Evolutionary conservation across 1,140 invertebrate species (phyloP).

Genomic region (Lordiphosa stackelbergi): DNA sequence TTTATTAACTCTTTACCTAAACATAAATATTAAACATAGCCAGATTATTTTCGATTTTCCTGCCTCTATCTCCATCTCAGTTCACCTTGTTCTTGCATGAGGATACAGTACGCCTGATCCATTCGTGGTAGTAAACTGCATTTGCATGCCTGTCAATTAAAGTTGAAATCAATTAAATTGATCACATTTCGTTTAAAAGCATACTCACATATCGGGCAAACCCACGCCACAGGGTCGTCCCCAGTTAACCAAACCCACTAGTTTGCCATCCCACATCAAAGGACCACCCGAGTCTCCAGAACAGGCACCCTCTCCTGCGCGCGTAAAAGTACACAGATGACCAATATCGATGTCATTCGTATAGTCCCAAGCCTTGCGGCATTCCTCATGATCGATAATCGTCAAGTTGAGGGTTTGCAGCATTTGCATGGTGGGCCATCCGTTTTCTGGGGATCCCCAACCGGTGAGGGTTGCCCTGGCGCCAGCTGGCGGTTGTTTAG

Average conservation of each 20-base stretch:
- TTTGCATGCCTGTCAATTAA: conserved; percentile 61
- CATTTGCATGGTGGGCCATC: conserved; percentile 24
- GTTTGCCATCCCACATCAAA: conserved; percentile 69
- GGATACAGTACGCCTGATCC: conserved; percentile 41
- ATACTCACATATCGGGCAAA: conserved; percentile 77
- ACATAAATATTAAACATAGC: neutral
- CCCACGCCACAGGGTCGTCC: conserved; percentile 79
- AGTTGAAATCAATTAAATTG: neutral
- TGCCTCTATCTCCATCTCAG: neutral
- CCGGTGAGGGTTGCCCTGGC: conserved; percentile 77
- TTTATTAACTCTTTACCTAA: too few relatives aligned
- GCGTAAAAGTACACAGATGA: conserved; percentile 81
- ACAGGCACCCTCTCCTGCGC: conserved; percentile 78
- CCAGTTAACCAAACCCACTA: conserved; percentile 80
- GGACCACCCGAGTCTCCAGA: conserved; percentile 81
- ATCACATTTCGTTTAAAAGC: fast-evolving
- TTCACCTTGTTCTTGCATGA: conserved; percentile 43
- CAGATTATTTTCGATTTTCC: neutral
- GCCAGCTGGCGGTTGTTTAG: conserved; percentile 33
- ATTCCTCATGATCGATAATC: conserved; percentile 44
- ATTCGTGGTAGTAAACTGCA: conserved; percentile 65
- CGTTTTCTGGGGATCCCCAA: conserved; percentile 48
- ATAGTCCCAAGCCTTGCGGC: conserved; percentile 31
- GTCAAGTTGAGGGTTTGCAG: conserved; percentile 57
- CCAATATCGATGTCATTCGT: conserved; percentile 44